Conservation (phyloP, 1,140 invertebrate species). For the Zaprionus davidi region DNA sequence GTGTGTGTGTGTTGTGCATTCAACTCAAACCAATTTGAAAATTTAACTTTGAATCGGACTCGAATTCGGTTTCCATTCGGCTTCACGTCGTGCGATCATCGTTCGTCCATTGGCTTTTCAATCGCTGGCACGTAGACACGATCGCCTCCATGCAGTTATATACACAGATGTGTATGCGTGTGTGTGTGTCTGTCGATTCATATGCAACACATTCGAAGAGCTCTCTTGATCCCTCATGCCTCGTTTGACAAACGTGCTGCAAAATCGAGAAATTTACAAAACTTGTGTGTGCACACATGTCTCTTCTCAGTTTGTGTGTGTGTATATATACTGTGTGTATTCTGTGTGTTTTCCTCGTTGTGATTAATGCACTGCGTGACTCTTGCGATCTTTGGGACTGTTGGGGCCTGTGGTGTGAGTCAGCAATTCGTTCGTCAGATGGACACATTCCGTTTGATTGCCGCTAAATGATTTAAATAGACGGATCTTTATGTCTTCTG, state of each 20-base stretch:
- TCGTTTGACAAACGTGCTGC: constrained; percentile 62
- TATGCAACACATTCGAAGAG: neutral
- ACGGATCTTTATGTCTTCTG: constrained; percentile 66
- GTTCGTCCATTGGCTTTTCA: constrained; percentile 69
- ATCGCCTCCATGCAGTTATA: constrained; percentile 53
- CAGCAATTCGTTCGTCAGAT: constrained; percentile 18
- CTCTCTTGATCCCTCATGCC: constrained; percentile 34
- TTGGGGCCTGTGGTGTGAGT: constrained; percentile 48
- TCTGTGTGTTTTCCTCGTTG: constrained; percentile 35
- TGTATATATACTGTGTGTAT: constrained; percentile 3
- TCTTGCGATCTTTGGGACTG: constrained; percentile 20
- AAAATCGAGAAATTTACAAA: constrained; percentile 66
- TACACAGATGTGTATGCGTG: neutral
- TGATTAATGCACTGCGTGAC: constrained; percentile 65
- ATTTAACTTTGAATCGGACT: neutral
- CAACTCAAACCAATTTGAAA: neutral
- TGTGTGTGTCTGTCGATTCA: constrained; percentile 4
- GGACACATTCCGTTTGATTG: constrained; percentile 63
- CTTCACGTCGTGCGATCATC: constrained; percentile 48
- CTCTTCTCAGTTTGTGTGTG: constrained; percentile 17
- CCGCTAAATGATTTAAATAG: constrained; percentile 77
- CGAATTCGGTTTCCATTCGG: constrained; percentile 26
- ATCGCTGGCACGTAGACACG: constrained; percentile 67
- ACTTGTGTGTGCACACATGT: constrained; percentile 20
- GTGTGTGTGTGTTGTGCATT: neutral